A percentile compares a stretch with the other conserved stretches of the same genome.
These are phyloP conservation scores for Corynorhinus townsendii DNA, from an alignment of 2,113 vertebrate genomes.

Conservation along the genomic window DNA sequence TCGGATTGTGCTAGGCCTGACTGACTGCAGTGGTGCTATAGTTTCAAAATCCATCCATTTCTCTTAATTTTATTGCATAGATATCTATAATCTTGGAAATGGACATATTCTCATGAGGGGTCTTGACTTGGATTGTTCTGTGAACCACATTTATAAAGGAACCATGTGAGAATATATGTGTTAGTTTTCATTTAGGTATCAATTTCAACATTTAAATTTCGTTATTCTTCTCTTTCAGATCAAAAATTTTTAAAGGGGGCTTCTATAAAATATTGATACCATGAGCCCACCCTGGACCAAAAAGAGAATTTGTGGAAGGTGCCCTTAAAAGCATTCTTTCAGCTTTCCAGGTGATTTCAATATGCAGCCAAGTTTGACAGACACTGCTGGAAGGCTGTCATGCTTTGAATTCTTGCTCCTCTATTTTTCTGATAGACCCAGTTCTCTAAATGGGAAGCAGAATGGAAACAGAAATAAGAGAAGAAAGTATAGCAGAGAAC, in stretches of 20 bases:
- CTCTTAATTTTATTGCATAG: neutral
- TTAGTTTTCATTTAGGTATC: neutral
- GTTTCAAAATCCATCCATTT: neutral
- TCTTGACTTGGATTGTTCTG: neutral
- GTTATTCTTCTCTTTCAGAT: neutral
- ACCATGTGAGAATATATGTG: neutral
- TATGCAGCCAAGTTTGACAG: neutral
- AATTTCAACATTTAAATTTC: neutral
- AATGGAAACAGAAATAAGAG: constrained; percentile 2
- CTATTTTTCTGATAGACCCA: neutral
- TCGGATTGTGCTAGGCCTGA: neutral
- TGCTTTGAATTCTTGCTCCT: neutral
- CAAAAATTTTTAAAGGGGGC: neutral
- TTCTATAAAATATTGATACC: neutral
- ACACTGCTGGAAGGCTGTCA: neutral
- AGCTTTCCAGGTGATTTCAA: neutral
- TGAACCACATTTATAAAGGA: neutral
- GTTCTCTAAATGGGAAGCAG: constrained; percentile 24
- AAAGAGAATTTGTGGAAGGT: neutral
- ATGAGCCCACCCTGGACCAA: neutral
- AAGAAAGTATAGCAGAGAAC: constrained; percentile 34
- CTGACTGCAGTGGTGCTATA: neutral
- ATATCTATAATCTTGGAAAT: neutral
- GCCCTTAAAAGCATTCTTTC: neutral
- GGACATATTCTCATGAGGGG: neutral